A percentile compares a stretch with the other conserved stretches of the same genome.
phyloP scores from a whole-genome alignment of 2,113 vertebrate genomes.

The Trochalopteron elliotii region DNA sequence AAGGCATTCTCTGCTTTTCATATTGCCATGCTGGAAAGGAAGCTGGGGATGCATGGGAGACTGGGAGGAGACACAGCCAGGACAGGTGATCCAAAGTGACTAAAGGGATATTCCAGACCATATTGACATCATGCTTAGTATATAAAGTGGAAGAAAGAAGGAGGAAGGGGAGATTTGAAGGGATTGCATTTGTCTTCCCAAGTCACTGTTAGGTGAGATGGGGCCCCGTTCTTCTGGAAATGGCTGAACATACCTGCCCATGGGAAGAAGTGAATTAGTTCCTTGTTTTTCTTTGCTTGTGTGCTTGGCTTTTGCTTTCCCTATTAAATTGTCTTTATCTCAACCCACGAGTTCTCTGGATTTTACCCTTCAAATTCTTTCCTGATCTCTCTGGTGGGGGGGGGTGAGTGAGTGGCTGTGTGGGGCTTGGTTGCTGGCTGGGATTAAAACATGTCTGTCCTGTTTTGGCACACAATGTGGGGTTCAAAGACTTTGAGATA shows the following conservation, averaged over 20 bases:
- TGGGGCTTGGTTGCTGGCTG: background rate
- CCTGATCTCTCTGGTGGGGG: background rate
- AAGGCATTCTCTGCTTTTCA: background rate
- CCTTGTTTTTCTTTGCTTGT: background rate
- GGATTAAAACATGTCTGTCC: background rate
- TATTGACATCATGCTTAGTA: background rate
- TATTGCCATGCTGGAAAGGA: rapidly evolving
- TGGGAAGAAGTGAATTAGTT: background rate
- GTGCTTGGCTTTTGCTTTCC: background rate
- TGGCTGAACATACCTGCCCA: background rate
- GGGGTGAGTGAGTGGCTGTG: rapidly evolving
- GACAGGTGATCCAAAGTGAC: background rate
- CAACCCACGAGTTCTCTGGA: background rate
- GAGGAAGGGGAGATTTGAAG: background rate
- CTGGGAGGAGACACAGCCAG: background rate
- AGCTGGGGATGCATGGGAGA: background rate
- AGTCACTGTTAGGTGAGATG: background rate
- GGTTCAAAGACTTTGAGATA: background rate
- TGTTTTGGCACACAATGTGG: background rate
- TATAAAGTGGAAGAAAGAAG: background rate
- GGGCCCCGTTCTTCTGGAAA: background rate
- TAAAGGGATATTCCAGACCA: background rate
- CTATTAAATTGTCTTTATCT: background rate
- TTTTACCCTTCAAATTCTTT: background rate
- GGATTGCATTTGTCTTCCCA: background rate